Conservation (phyloP, 2,797 vertebrate species). For the Pempheris klunzingeri region DNA sequence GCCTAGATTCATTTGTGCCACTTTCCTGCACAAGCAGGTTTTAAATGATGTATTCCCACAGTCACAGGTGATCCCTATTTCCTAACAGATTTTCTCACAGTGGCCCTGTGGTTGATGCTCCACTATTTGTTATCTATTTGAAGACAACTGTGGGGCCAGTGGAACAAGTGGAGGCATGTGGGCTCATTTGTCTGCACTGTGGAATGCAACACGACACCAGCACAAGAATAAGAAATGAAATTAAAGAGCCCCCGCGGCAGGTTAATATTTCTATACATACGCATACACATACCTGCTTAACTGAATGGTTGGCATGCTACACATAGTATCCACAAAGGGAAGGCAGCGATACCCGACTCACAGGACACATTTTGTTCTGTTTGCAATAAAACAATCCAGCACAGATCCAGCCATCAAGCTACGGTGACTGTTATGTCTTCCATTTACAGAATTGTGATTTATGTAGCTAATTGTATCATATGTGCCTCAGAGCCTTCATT, state of each 20-base stretch:
- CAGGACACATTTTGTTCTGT: not conserved
- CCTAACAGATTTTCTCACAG: not conserved
- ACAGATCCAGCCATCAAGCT: not conserved
- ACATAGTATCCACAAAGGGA: not conserved
- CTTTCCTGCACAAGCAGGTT: too few relatives aligned
- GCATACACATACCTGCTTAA: not conserved
- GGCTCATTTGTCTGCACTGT: not conserved
- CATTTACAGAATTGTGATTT: not conserved
- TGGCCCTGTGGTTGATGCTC: not conserved
- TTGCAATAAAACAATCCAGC: not conserved
- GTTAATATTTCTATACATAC: not conserved
- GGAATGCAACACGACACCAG: slow-evolving; percentile 7
- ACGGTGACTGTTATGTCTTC: not conserved
- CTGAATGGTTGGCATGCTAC: not conserved
- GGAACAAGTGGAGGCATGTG: slow-evolving; percentile 12
- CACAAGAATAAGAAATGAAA: not conserved
- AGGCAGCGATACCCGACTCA: not conserved
- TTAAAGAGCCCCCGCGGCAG: not conserved
- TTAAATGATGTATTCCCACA: not conserved
- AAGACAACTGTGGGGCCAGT: not conserved
- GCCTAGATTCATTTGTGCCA: not conserved
- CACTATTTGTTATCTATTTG: not conserved
- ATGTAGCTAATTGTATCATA: not conserved
- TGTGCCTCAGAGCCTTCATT: too few relatives aligned
- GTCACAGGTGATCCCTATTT: not conserved